A percentile compares a stretch with the other conserved stretches of the same genome.
These are phyloP conservation scores for Eptesicus fuscus DNA, from an alignment of 2,113 vertebrate species.

Conservation along the genomic window DNA sequence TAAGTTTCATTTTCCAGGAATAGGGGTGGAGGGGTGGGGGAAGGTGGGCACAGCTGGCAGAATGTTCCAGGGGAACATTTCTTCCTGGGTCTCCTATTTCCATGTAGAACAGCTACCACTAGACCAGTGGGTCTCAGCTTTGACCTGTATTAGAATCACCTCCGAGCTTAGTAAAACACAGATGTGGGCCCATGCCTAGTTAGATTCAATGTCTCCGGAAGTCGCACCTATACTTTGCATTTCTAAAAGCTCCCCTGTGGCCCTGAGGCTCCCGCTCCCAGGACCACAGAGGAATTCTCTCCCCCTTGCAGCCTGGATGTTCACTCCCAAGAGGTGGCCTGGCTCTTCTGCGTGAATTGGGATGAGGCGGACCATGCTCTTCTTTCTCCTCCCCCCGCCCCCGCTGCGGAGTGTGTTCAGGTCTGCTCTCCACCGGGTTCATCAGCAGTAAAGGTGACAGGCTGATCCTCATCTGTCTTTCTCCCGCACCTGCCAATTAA, in stretches of 20 bases:
- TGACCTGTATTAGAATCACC: not conserved
- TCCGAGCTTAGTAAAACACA: not conserved
- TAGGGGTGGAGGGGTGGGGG: not conserved
- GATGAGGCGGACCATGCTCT: not conserved
- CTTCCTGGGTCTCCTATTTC: not conserved
- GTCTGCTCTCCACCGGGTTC: not conserved
- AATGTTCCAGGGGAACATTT: not conserved
- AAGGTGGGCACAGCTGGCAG: not conserved
- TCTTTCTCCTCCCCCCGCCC: not conserved
- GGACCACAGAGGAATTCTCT: not conserved
- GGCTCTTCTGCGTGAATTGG: not conserved
- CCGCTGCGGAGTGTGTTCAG: not conserved
- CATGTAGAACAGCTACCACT: not conserved
- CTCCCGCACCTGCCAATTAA: not conserved
- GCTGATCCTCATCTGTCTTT: not conserved
- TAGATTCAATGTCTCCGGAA: not conserved
- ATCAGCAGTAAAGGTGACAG: not conserved
- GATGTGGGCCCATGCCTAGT: not conserved
- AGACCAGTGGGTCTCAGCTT: not conserved
- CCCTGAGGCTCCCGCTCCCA: not conserved
- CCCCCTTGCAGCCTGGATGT: no score
- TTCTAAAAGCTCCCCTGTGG: not conserved
- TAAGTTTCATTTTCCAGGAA: not conserved
- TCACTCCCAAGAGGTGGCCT: not conserved
- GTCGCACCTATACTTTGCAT: not conserved